Percentiles rank a stretch among this genome's conserved stretches.
These are phyloP conservation scores for Hyla sarda DNA, from an alignment of 2,113 vertebrate species.

Conservation along the genomic window DNA sequence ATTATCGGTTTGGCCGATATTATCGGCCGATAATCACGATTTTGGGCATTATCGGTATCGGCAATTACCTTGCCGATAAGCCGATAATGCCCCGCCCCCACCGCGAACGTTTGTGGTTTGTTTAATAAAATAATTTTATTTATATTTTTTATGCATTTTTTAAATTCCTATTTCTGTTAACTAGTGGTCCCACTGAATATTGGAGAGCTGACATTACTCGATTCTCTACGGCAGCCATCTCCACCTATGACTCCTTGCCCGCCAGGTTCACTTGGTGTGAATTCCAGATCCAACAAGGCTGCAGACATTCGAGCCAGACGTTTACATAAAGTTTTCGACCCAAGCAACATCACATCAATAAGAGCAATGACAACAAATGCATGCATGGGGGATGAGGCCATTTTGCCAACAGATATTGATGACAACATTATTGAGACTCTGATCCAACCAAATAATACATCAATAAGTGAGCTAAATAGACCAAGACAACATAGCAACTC, in stretches of 20 bases:
- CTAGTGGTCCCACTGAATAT: neutral
- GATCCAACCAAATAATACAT: neutral
- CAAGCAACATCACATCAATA: neutral
- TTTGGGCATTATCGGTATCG: too few relatives aligned
- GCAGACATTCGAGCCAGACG: constrained; percentile 44
- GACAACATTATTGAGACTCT: neutral
- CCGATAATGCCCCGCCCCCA: too few relatives aligned
- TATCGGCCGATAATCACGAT: too few relatives aligned
- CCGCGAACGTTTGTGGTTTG: too few relatives aligned
- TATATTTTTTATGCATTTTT: neutral
- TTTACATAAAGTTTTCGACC: neutral
- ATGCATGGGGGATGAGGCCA: constrained; percentile 37
- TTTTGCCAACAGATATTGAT: constrained; percentile 15
- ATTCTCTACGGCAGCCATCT: constrained; percentile 31
- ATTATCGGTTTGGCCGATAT: too few relatives aligned
- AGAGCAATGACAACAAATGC: neutral
- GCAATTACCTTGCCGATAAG: too few relatives aligned
- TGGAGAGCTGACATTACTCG: constrained; percentile 5
- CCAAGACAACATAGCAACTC: neutral
- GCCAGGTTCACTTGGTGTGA: neutral
- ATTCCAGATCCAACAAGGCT: constrained; percentile 4
- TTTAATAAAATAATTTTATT: neutral
- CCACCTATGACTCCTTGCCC: constrained; percentile 45
- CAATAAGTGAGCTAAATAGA: neutral
- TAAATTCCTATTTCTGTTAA: neutral